Evolutionary conservation across 2,888 invertebrate genomes (phyloP), one percentile per base, ranked within the genome.

Genomic region (Clusia tigrina): DNA sequence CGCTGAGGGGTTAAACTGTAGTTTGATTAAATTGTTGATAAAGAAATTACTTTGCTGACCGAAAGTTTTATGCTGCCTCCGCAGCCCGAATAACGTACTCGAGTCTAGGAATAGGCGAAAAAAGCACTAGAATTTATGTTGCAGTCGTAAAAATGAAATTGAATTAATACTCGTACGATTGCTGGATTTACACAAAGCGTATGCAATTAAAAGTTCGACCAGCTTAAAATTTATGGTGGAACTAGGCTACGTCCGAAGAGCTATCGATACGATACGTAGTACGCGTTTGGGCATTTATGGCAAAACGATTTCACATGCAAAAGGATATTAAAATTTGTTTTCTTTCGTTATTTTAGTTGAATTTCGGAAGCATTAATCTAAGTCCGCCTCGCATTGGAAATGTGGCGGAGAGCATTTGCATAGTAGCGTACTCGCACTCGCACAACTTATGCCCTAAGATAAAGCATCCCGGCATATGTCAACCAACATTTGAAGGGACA

Each of bases 381-480:
- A 56, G 38, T 56, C 46, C 42, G 42, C 38, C 42, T 32, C 42
- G 56, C 56, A 56, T 54, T 20, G 20, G n/a, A 5, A 42, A 17
- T n/a, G n/a, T 15, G n/a, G 32, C 32, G 12, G 15, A 53, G 15
- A 53, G 12, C 53, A 26, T 54, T 54, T 54, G 20, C 54, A 54
- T 54, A 20, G 12, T 15, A 20, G 52, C 1, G 3, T 22, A 22
- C 12, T 2, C 15, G 15, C 26, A 54, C 25, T 22, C 9, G 6
- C 22, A 52, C 22, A 52, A 15, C 46, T 37, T 55, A 55, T 37
- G 32, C n/a, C 55, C 62, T 60, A 67, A 67, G 66, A 62, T 67
- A 67, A 67, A 67, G 66, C 67, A 66, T 64, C 66, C 66, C 66
- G 65, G 67, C 78, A 78, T 77, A 73, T 79, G 78, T 70, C 74